These are phyloP conservation scores for Hydra vulgaris DNA, from an alignment of 30 jellyfish, hydroid and myxozoan species.

Conservation along the genomic window DNA sequence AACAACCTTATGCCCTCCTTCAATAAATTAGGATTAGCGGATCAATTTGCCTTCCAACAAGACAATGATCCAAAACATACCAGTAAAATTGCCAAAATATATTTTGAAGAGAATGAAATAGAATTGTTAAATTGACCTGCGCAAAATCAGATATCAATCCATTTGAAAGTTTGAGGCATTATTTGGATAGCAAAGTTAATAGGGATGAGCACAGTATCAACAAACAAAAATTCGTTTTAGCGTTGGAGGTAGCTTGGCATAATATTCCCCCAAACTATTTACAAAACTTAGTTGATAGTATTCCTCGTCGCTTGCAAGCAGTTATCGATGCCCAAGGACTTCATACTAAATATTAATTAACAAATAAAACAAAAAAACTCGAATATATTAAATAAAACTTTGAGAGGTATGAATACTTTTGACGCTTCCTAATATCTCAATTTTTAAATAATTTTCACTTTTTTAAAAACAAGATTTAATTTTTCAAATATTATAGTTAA, in stretches of 20 bases:
- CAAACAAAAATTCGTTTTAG: background rate
- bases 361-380: no score
- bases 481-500: background rate
- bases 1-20: background rate
- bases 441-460: background rate
- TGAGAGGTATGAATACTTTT: background rate
- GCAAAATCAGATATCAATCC: background rate
- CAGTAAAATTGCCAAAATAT: background rate
- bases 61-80: background rate
- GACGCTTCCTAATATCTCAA: background rate
- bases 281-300: background rate
- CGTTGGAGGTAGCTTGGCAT: background rate
- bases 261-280: background rate
- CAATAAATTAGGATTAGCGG: background rate
- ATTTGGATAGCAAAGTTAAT: background rate
- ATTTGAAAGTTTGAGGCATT: background rate
- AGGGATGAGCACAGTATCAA: background rate
- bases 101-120: background rate
- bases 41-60: background rate
- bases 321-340: background rate
- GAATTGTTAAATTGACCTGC: background rate
- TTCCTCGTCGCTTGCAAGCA: background rate
- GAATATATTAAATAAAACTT: no score
- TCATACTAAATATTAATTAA: background rate
- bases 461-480: background rate